phyloP scores from a whole-genome alignment of 2,797 vertebrate genomes.

The Lophotriccus pileatus region DNA sequence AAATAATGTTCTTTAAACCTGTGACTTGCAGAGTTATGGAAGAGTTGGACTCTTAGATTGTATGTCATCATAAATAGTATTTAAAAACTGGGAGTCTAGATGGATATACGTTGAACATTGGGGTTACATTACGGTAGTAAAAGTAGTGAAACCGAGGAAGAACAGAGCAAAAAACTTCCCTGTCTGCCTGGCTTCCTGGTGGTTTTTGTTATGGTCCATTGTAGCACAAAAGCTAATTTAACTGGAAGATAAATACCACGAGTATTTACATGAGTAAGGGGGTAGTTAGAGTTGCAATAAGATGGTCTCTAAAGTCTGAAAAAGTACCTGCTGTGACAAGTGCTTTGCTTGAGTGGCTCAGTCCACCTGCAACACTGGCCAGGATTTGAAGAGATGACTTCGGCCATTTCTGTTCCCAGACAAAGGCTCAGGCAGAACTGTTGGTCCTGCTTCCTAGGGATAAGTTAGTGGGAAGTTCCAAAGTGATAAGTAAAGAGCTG shows the following conservation, averaged over 20 bases:
- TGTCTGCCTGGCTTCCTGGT: neutral
- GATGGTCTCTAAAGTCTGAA: neutral
- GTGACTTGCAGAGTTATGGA: neutral
- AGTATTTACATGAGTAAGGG: neutral
- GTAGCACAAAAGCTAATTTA: neutral
- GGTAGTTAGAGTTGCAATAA: neutral
- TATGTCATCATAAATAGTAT: neutral
- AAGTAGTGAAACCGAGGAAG: neutral
- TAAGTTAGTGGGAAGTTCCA: neutral
- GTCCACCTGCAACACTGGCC: neutral
- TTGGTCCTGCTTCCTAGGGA: neutral
- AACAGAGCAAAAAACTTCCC: neutral
- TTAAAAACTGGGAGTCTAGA: neutral
- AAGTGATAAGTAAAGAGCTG: neutral
- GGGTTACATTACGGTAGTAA: neutral
- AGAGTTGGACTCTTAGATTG: neutral
- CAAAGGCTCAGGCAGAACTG: neutral
- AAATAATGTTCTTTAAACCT: neutral
- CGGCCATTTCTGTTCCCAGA: neutral
- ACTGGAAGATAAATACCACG: neutral
- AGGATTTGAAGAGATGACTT: neutral
- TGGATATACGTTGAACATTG: neutral
- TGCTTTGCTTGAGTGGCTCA: neutral
- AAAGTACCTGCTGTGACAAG: neutral
- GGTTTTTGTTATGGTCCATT: neutral